Base-by-base conservation (phyloP, 2,797 vertebrate genomes). In the Pampus argenteus region DNA sequence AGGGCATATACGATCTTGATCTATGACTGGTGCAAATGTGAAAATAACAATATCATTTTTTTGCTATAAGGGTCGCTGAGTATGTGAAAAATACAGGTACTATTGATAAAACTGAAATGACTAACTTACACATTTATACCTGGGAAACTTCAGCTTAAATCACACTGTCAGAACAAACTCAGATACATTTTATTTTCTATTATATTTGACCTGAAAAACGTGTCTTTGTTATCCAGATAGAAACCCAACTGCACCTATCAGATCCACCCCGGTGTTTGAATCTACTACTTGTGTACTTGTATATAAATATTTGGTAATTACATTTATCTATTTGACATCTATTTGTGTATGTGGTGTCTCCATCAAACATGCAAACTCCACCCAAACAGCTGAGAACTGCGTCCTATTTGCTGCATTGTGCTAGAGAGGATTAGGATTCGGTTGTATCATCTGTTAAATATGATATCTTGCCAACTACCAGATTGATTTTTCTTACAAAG, bases 31-130 rank as follows among this genome's bases (percentile, higher is more conserved):
- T 11, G 40, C 13, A 64, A 69, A 71, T 63, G 68, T 54, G 71
- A 58, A 71, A 70, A 78, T 44, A 83, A 76, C 25, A 3, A 23
- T 44, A 60, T 66, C 42, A 52, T 34, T 61, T 65, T 78, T 70
- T 66, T 48, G 25, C 42, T 6, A 23, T 14, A 17, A 18, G 49
- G 31, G 0, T 15, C 59, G 7, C 8, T 31, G 38, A 14, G 10
- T 50, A 9, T 2, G 25, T 55, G 31, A 25, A 62, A 15, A 50
- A 58, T 17, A n/a, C 34, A 0, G 23, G 28, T 7, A 29, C 6
- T 29, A 5, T 5, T 29, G 28, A 29, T 29, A 29, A 29, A 29
- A 29, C 6, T 29, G 28, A 29, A 29, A 29, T 29, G 28, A 29
- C 28, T 29, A 4, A 29, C 6, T 29, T 5, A 29, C 28, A 62